These are phyloP conservation scores for Aspidapion aeneum DNA, from an alignment of 2,888 invertebrate species.

Conservation along the genomic window DNA sequence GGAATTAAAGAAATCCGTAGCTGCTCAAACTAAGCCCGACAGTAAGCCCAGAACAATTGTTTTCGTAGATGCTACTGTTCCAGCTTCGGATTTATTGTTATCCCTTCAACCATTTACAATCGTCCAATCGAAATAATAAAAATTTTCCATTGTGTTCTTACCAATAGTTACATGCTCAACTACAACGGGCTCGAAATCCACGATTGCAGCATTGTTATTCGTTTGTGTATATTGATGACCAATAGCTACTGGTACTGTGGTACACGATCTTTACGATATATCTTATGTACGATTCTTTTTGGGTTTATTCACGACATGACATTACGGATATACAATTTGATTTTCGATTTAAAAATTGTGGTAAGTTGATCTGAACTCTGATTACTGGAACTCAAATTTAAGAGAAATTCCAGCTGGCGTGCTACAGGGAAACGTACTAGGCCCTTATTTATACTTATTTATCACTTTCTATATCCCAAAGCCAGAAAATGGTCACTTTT, in stretches of 20 bases:
- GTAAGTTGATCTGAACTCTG: too few relatives aligned
- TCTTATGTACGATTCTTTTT: constrained; percentile 3
- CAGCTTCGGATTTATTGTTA: constrained; percentile 45
- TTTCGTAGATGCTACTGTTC: constrained; percentile 48
- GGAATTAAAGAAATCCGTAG: constrained; percentile 37
- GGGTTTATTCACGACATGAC: not conserved
- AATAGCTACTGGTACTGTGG: constrained; percentile 47
- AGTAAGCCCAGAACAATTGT: constrained; percentile 48
- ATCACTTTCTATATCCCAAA: too few relatives aligned
- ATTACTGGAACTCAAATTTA: too few relatives aligned
- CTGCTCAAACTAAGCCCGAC: constrained; percentile 46
- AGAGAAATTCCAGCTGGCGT: too few relatives aligned
- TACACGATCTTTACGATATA: constrained; percentile 36
- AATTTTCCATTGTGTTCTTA: constrained; percentile 35
- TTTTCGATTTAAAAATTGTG: too few relatives aligned
- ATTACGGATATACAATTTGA: too few relatives aligned
- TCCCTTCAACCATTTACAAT: constrained; percentile 38
- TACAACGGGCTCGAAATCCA: constrained; percentile 38
- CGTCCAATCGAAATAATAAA: constrained; percentile 31
- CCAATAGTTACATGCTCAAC: constrained; percentile 30
- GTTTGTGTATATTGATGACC: constrained; percentile 48
- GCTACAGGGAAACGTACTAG: too few relatives aligned
- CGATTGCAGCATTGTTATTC: constrained; percentile 47
- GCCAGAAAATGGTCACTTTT: too few relatives aligned
- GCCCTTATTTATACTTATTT: too few relatives aligned